Evolutionary conservation across 2,113 vertebrate genomes (phyloP).

Genomic region (Gavia stellata): DNA sequence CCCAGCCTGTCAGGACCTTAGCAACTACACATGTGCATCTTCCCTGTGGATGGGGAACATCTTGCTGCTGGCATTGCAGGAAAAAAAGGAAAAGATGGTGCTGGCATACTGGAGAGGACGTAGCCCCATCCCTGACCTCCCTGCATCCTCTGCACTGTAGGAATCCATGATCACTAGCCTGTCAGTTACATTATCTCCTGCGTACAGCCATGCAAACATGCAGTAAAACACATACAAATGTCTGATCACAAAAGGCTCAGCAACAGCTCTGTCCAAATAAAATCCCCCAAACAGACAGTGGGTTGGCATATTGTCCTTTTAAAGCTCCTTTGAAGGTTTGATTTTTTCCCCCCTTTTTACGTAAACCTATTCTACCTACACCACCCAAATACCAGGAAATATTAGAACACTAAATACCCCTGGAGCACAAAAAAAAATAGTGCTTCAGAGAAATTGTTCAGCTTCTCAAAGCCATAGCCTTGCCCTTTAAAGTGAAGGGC

Average conservation of each 20-base stretch:
- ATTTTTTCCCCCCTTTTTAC: background rate
- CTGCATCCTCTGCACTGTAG: background rate
- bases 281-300: slow-evolving; percentile 1
- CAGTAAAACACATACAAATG: background rate
- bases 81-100: background rate
- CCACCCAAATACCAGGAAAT: slow-evolving; percentile 12
- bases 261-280: slow-evolving; percentile 12
- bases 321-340: slow-evolving; percentile 17
- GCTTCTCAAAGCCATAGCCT: background rate
- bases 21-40: background rate
- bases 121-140: background rate
- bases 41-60: background rate
- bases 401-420: slow-evolving; percentile 26
- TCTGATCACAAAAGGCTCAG: slow-evolving; percentile 41
- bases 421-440: background rate
- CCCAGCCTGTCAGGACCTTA: background rate
- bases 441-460: background rate
- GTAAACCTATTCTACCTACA: slow-evolving; percentile 10
- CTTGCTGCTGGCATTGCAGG: background rate
- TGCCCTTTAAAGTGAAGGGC: slow-evolving; percentile 45
- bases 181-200: slow-evolving; percentile 29
- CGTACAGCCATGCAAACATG: background rate
- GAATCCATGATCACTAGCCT: background rate
- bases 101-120: background rate
- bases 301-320: slow-evolving; percentile 11